Percentiles rank a stretch among this genome's conserved stretches.
Evolutionary conservation across 2,113 vertebrate species (phyloP).

Genomic region (Emberiza fucata): DNA sequence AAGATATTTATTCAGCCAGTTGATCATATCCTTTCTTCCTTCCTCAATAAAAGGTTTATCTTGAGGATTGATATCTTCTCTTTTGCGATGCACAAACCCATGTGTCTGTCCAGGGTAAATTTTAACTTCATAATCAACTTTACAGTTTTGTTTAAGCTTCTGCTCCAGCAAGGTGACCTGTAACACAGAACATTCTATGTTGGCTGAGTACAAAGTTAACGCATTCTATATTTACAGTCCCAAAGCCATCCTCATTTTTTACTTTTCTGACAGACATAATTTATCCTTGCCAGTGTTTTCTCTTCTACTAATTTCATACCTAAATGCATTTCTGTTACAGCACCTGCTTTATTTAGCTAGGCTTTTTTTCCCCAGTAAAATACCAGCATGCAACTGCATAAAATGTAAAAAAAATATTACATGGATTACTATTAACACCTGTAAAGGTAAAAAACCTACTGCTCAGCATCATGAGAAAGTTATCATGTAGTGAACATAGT

Average conservation of each 20-base stretch:
- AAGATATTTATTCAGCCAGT: constrained; percentile 87
- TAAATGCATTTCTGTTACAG: neutral
- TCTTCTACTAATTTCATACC: neutral
- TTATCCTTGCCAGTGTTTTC: neutral
- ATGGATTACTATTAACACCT: neutral
- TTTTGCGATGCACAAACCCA: constrained; percentile 91
- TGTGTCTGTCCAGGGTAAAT: constrained; percentile 88
- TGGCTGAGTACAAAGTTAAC: neutral
- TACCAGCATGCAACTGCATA: neutral
- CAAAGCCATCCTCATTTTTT: neutral
- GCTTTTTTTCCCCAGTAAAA: neutral
- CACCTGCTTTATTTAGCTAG: neutral
- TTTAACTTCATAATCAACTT: constrained; percentile 84
- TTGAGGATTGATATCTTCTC: constrained; percentile 79
- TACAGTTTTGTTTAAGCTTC: constrained; percentile 82
- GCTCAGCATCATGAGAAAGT: neutral
- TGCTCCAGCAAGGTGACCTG: constrained; percentile 80
- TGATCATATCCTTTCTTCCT: constrained; percentile 82
- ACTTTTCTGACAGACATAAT: neutral
- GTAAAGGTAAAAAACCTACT: neutral
- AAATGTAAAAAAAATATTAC: neutral
- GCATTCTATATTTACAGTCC: neutral
- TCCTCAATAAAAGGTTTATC: constrained; percentile 85
- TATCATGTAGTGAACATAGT: neutral
- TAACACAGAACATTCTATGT: neutral